Evolutionary conservation across 2,113 vertebrate species (phyloP), one percentile per base, ranked within the genome.

Genomic region (Ramphastos sulfuratus): DNA sequence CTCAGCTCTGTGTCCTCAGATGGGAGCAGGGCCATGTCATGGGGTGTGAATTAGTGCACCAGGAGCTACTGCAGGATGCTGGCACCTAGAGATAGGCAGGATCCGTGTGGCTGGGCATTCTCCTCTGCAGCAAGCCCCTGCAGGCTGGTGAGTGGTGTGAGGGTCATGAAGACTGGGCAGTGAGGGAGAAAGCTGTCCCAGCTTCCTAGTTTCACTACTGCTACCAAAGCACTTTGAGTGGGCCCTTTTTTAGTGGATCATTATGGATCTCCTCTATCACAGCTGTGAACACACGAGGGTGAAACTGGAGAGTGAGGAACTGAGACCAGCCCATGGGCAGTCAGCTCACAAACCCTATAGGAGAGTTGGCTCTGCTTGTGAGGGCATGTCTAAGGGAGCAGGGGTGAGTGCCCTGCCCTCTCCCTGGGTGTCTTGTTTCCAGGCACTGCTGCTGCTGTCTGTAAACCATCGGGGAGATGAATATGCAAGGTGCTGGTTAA

Each of bases 101-200:
- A 39, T 69, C 56, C 0, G 0, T 18, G 46, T 0, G 0, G 5
- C 77, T 25, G 54, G 33, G 44, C 33, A 31, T 0, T 0, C 31
- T 59, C 31, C 20, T n/a, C 16, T 3, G 0, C 54, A 79, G 71
- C 66, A 81, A 66, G 27, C 11, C 12, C 35, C 27, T 13, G n/a
- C 46, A 30, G 87, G 16, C 8, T 7, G 8, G 15, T 3, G 18
- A 50, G 44, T 76, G 10, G 44, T 55, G 14, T 55, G 27, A 54
- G 39, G 52, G 39, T 23, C 0, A 1, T 60, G 44, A 37, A 52
- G 70, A 59, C 0, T 0, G 55, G 50, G 8, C 69, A 55, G 33
- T 0, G 0, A 73, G 73, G 67, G 50, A 58, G 55, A 67, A 59
- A 73, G 52, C 20, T 19, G 61, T 54, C 73, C 55, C 70, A 20